These are phyloP conservation scores for Aurelia coerulea DNA, from an alignment of 30 jellyfish, hydroid and myxozoan species.

Conservation along the genomic window DNA sequence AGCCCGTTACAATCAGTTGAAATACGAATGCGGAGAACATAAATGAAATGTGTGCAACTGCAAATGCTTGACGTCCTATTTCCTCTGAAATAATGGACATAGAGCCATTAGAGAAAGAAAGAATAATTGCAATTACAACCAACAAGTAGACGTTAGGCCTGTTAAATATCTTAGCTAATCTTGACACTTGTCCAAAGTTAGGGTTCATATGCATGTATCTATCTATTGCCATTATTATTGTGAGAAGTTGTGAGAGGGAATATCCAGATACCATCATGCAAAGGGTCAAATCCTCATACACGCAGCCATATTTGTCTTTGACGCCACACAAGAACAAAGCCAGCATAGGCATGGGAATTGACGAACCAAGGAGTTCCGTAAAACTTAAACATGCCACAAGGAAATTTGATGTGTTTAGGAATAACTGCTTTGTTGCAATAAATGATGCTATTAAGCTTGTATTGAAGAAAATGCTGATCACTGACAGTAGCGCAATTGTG, in stretches of 20 bases:
- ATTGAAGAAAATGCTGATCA: neutral
- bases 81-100: neutral
- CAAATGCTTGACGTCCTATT: neutral
- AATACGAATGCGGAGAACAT: too few species aligned
- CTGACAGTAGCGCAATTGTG: neutral
- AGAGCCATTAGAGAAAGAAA: neutral
- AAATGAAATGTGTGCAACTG: too few species aligned
- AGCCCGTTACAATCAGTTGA: too few species aligned
- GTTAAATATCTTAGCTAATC: neutral
- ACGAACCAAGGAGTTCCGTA: neutral
- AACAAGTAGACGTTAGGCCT: neutral
- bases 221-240: conserved; percentile 15
- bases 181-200: neutral
- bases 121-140: neutral
- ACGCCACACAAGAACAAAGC: neutral
- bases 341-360: neutral
- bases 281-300: neutral
- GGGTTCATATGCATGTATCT: conserved; percentile 25
- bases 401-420: conserved; percentile 10
- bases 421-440: conserved; percentile 22
- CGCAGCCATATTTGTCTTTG: neutral
- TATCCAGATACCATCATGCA: neutral
- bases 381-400: conserved; percentile 20
- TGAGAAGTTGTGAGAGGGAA: neutral
- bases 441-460: conserved; percentile 6